Base-by-base conservation (phyloP, 37 sponge, comb jelly and placozoan species). In the Agelas oroides region DNA sequence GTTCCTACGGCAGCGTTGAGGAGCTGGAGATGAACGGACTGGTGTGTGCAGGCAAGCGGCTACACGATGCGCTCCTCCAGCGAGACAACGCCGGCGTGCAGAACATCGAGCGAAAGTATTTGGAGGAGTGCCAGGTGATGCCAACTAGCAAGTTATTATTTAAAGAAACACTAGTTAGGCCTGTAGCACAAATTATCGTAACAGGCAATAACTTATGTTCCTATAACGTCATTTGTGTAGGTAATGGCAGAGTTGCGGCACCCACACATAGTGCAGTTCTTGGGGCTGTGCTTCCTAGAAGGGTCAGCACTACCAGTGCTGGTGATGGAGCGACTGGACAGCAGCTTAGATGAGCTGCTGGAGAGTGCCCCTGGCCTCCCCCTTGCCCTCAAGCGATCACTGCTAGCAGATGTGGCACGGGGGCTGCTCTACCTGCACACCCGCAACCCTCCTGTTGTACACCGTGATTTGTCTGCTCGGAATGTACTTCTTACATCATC, bases 401-500 rank as follows among this genome's bases (percentile, higher is more conserved):
- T 61, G 3, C 62, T 61, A 61, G 2, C 23, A 14, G 62, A 61
- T 14, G 62, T 61, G 5, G 62, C 14, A 1, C 72, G 74, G 28
- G 92, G 92, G 16, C 79, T 91, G 8, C 75, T 87, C 39, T 91
- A 87, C 36, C 59, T 91, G 19, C 92, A 91, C 61, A 87, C 23
- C 78, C 78, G n/a, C 11, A 74, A 67, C 30, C 92, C 92, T 23
- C 82, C 87, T 1, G 74, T 91, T 16, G 88, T 91, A 15, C 92
- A 91, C 59, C 68, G 92, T 64, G 92, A 91, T 74, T 61, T 91
- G 14, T 87, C 88, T 75, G 80, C 86, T 53, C 86, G 88, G 25
- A 91, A 91, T 55, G 74, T 91, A 3, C 88, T 91, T 40, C 75
- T 91, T 13, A 91, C 78, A 28, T 87, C 23, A 61, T 61, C 62